These are phyloP conservation scores for Scelioninae gen. 2 DNA, from an alignment of 2,888 invertebrate species.

Conservation along the genomic window DNA sequence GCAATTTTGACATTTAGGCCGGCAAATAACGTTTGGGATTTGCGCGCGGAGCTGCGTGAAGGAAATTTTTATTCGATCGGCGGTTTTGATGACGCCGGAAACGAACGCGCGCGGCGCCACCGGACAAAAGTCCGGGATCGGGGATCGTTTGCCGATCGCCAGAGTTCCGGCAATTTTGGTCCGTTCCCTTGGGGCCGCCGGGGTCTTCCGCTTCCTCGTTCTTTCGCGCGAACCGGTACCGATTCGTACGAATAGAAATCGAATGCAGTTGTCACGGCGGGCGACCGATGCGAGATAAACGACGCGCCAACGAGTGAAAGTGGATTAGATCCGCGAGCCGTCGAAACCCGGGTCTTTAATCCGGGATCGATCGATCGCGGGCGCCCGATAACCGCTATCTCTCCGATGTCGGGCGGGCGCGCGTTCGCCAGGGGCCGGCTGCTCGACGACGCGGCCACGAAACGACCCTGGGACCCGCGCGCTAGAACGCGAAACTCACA, in stretches of 20 bases:
- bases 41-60: constrained; percentile 2
- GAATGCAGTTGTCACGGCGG: constrained; percentile 21
- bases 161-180: no score
- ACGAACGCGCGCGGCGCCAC: no score
- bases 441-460: constrained; percentile 24
- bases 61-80: constrained; percentile 18
- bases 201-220: no score
- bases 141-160: no score
- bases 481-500: constrained; percentile 56
- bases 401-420: no score
- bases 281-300: neutral
- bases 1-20: constrained; percentile 41
- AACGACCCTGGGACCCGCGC: constrained; percentile 35
- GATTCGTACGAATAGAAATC: constrained; percentile 19
- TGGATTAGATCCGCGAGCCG: constrained; percentile 54
- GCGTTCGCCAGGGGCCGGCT: constrained; percentile 30
- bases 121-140: no score
- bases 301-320: constrained; percentile 53
- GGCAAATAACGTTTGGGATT: constrained; percentile 19
- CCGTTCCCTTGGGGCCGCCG: no score
- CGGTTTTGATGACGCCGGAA: neutral
- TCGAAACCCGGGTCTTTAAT: constrained; percentile 54
- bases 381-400: constrained; percentile 34
- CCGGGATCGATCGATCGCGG: constrained; percentile 49
- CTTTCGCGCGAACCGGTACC: no score